phyloP scores from a whole-genome alignment of 2,797 vertebrate species.

The Rachycentron canadum region DNA sequence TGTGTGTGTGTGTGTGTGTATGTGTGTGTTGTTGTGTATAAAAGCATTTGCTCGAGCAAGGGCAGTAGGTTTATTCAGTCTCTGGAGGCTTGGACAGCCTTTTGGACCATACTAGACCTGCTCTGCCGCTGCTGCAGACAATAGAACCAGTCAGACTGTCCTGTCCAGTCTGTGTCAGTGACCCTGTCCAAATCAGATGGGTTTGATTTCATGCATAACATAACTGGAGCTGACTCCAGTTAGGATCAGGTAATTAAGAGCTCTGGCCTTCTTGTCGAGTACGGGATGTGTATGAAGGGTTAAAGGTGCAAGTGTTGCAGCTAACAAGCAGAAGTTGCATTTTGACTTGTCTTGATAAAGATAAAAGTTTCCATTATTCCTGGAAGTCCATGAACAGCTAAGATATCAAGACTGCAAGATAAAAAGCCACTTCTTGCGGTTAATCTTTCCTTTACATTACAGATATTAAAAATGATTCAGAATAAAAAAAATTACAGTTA shows the following conservation, averaged over 20 bases:
- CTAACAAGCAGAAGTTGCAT: background rate
- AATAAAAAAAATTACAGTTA: background rate
- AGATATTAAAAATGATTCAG: background rate
- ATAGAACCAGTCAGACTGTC: constrained; percentile 57
- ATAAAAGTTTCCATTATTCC: too few species aligned
- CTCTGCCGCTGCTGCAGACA: constrained; percentile 40
- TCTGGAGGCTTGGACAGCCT: constrained; percentile 15
- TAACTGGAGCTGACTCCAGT: background rate
- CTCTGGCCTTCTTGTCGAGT: constrained; percentile 90
- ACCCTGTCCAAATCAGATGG: constrained; percentile 34
- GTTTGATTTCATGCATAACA: constrained; percentile 28
- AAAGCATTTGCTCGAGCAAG: constrained; percentile 23
- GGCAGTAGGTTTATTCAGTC: constrained; percentile 38
- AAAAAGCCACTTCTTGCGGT: background rate
- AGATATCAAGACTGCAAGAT: too few species aligned
- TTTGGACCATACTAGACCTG: constrained; percentile 44
- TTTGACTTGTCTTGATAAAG: background rate
- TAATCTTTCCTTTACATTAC: background rate
- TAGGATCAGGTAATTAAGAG: constrained; percentile 61
- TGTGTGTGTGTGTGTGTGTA: background rate
- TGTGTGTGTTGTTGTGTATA: background rate
- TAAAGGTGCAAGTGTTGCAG: background rate
- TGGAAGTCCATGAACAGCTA: background rate
- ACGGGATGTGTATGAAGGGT: background rate
- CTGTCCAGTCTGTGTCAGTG: constrained; percentile 45